phyloP scores from a whole-genome alignment of 1,140 invertebrate genomes.

The Drosophila sp. region DNA sequence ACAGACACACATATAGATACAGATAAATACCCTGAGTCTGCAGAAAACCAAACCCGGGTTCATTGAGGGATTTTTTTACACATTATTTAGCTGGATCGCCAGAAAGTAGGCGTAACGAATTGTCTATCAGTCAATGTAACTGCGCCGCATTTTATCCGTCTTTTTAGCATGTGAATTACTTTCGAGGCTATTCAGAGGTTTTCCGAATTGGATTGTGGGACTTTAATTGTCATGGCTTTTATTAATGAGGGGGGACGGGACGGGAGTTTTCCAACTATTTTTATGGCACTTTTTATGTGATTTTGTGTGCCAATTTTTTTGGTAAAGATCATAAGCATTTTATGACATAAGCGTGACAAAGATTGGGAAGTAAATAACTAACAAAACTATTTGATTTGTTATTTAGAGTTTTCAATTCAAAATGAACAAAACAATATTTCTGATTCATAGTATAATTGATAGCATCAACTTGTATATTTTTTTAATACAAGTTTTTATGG shows the following conservation, averaged over 20 bases:
- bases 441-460: no score
- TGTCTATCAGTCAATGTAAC: slow-evolving; percentile 77
- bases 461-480: no score
- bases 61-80: slow-evolving; percentile 15
- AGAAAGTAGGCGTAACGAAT: slow-evolving; percentile 79
- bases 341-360: slow-evolving; percentile 51
- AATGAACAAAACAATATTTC: no score
- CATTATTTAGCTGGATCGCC: background rate
- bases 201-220: slow-evolving; percentile 60
- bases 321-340: slow-evolving; percentile 10
- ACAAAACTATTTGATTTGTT: no score
- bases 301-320: slow-evolving; percentile 36
- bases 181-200: slow-evolving; percentile 31
- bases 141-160: slow-evolving; percentile 41
- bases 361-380: no score
- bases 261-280: slow-evolving; percentile 31
- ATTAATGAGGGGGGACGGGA: slow-evolving; percentile 77
- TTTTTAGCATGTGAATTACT: slow-evolving; percentile 62
- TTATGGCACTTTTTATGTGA: slow-evolving; percentile 68
- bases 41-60: slow-evolving; percentile 4
- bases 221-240: slow-evolving; percentile 50
- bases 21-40: no score
- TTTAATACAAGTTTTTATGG: no score
- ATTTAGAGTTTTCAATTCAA: no score
- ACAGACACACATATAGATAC: background rate